Evolutionary conservation across 2,888 invertebrate species (phyloP), one percentile per base, ranked within the genome.

Genomic region (Patella depressa): DNA sequence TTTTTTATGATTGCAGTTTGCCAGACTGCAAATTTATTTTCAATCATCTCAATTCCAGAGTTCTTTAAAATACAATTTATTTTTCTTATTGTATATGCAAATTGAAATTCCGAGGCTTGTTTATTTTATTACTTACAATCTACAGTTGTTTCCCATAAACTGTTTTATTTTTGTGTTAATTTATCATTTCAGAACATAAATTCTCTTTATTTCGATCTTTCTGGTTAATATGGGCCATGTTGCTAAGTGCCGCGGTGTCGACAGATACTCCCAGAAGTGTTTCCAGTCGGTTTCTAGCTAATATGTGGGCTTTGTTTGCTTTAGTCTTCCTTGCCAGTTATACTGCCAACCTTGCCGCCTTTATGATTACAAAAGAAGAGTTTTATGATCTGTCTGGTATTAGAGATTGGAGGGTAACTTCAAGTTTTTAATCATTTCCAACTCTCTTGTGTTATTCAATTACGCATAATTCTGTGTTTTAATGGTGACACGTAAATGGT

Each of bases 221-320:
- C 92, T 99, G 99, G 99, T 94, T 99, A 83, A 99, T 99, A 45
- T 99, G 99, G 99, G 98, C 99, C n/a, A 98, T 99, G 79, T 94
- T 98, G 71, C 98, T 97, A 91, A 96, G 98, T 93, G 99, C 99
- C 9, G 97, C 98, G 59, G 99, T 99, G 3, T 98, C 98, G 91
- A 97, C 98, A 79, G 98, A 98, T 92, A 97, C 97, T 70, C 98
- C 98, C 0, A 93, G 97, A 87, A 98, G 98, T 65, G 98, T 99
- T 96, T 98, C 98, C 77, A 97, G 98, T 73, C 86, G 91, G 57
- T 92, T 91, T 81, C 83, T 92, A 78, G 89, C 89, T 76, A 91
- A 90, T 80, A 89, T 92, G 45, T 92, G 92, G 92, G 91, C 91
- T 0, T 84, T 91, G 76, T 99, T 99, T 92, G 98, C 99, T 76